Evolutionary conservation across 2,888 invertebrate species (phyloP).

Genomic region (Atherix ibis): DNA sequence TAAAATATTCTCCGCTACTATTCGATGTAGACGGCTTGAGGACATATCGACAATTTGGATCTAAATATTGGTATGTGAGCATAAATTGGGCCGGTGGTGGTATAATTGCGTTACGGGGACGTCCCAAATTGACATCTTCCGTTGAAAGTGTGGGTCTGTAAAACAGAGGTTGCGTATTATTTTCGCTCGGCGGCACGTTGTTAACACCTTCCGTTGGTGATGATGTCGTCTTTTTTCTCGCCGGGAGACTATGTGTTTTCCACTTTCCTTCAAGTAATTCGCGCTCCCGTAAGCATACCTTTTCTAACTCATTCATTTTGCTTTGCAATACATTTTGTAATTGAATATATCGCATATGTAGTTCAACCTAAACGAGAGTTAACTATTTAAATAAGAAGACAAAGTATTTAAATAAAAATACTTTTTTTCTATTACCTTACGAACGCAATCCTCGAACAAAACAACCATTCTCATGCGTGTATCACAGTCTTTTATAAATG

Average conservation of each 20-base stretch:
- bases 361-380: conserved; percentile 40
- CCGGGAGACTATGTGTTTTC: conserved; percentile 80
- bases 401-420: background rate
- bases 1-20: conserved; percentile 54
- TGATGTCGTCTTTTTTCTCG: conserved; percentile 61
- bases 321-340: conserved; percentile 69
- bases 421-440: no score
- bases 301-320: conserved; percentile 72
- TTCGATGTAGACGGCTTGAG: conserved; percentile 46
- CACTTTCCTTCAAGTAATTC: conserved; percentile 72
- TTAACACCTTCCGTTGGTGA: conserved; percentile 31
- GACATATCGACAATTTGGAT: conserved; percentile 55
- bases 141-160: conserved; percentile 67
- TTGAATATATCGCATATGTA: conserved; percentile 85
- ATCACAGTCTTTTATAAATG: conserved; percentile 79
- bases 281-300: conserved; percentile 62
- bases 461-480: conserved; percentile 90
- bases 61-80: conserved; percentile 52
- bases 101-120: conserved; percentile 26
- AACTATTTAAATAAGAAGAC: background rate
- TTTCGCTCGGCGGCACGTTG: conserved; percentile 36
- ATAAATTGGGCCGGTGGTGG: conserved; percentile 35
- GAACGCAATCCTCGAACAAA: conserved; percentile 88
- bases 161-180: conserved; percentile 34
- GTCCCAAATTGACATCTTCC: conserved; percentile 44